Base-by-base conservation (phyloP, 2,113 vertebrate species). In the Oncorhynchus mykiss region DNA sequence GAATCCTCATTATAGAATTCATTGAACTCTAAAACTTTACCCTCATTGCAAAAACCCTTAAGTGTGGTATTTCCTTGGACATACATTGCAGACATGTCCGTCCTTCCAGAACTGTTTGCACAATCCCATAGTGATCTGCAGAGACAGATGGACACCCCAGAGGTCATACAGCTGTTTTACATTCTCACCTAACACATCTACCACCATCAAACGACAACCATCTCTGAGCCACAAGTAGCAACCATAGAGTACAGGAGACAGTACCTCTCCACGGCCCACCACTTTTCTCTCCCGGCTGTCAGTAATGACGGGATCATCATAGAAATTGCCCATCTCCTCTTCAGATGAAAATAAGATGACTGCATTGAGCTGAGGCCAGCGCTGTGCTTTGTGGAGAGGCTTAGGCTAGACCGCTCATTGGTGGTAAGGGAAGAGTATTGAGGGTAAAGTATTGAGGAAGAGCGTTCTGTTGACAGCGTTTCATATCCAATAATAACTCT, bases 341-440 rank as follows among this genome's bases (percentile, higher is more conserved):
- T 51, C 22, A 51, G 24, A 71, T 48, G 73, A 71, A 67, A 72
- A 67, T 5, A 22, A 48, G 54, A 68, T 67, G 59, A 8, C 73
- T 80, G 67, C n/a, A 75, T 62, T 48, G 34, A 72, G 29, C 49
- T 24, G 39, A 20, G 27, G 74, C 51, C 66, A n/a, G 54, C 74
- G 39, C 65, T 54, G 72, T 62, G 49, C 73, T 73, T 70, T 73
- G 71, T 73, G 70, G 64, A 81, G 69, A 69, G 48, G 57, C 72
- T 77, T 54, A 27, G 29, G 12, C 9, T 62, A 76, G 79, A 73
- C 64, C 69, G 79, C 67, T 45, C 70, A 73, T 73, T 81, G 67
- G 59, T 29, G 20, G 67, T 18, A 22, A 13, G 57, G 69, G 65
- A 3, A 66, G 57, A 51, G 71, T 65, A 62, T 62, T 45, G 22